Base-by-base conservation (phyloP, 1,140 invertebrate species). In the Chironomus striatipennis region DNA sequence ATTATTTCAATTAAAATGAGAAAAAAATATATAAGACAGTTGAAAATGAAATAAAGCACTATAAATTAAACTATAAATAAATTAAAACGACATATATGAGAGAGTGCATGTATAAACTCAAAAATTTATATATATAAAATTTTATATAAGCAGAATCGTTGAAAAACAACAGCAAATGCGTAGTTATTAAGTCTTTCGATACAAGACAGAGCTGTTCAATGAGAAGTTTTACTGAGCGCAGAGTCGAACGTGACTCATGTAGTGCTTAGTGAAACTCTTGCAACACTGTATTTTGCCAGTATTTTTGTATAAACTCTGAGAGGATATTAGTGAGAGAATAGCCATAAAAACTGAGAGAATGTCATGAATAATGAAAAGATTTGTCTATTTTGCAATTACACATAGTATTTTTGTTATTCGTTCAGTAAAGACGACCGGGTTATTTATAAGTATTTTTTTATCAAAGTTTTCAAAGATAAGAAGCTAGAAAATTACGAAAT, bases 101-200 rank as follows among this genome's bases (percentile, higher is more conserved):
- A n/a, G 12, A 12, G 12, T 57, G 12, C 1, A 57, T 57, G 47
- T 57, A 57, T n/a, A n/a, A n/a, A n/a, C n/a, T n/a, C n/a, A n/a
- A n/a, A n/a, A 15, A 12, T 47, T 47, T 47, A 47, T 47, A 47
- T 15, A 12, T n/a, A 57, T 57, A 57, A 57, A 1, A 4, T 10
- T 57, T 57, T 57, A 34, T 34, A 34, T 34, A 34, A 34, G 24
- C 47, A 47, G 43, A 47, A 47, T 8, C 43, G 43, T 5, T 57
- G 47, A 15, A 57, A 57, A 57, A 57, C 47, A 57, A 57, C 47
- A 57, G 47, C 47, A 57, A 57, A 57, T 57, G 47, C 47, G 47
- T 57, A 57, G 47, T 57, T 57, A 57, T 57, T 34, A 57, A 57
- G 47, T 57, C 47, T 57, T 57, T 57, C 12, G n/a, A 57, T 12